A percentile compares a stretch with the other conserved stretches of the same genome.
phyloP scores from a whole-genome alignment of 1,140 invertebrate species.

The Myzus persicae region DNA sequence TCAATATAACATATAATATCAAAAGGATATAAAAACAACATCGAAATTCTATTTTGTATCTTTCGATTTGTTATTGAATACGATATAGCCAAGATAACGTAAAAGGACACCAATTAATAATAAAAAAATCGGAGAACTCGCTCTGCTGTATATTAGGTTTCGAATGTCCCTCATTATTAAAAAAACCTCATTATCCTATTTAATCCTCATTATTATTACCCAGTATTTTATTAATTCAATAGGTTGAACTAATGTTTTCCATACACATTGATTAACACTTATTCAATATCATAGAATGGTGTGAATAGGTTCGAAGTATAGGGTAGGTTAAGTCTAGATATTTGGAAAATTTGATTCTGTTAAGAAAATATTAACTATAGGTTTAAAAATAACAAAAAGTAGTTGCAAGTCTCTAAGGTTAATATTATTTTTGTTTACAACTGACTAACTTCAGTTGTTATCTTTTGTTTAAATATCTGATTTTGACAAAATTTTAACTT shows the following conservation, averaged over 20 bases:
- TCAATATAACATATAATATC: conserved; percentile 46
- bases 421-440: not conserved
- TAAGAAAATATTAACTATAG: not conserved
- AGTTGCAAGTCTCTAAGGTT: not conserved
- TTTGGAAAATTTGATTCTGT: not conserved
- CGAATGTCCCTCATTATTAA: not conserved
- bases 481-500: too few relatives aligned
- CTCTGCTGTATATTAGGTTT: not conserved
- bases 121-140: not conserved
- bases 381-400: not conserved
- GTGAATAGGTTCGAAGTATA: not conserved
- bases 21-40: not conserved
- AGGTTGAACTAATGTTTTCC: not conserved
- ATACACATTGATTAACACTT: not conserved
- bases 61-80: not conserved
- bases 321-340: not conserved
- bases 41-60: not conserved
- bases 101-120: not conserved
- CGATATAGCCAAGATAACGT: not conserved
- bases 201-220: not conserved
- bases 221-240: not conserved
- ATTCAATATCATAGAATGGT: not conserved
- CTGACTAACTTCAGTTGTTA: not conserved
- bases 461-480: not conserved
- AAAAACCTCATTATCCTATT: too few relatives aligned